Conservation (phyloP, 2,113 vertebrate genomes). For the Chaetorhynchus papuensis region DNA sequence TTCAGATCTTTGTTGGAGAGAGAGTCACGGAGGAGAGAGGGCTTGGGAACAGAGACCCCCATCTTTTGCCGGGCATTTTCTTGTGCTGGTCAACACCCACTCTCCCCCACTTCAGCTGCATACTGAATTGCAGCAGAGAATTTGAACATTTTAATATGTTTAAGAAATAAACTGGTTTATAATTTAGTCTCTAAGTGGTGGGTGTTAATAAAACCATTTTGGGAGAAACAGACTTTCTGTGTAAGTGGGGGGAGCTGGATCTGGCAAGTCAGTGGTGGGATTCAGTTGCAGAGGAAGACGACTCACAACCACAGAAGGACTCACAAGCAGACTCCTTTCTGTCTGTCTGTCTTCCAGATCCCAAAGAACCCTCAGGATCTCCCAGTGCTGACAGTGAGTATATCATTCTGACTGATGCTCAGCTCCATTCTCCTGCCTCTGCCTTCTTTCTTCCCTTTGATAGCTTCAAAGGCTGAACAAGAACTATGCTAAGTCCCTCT, state of each 20-base stretch:
- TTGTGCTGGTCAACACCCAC: neutral
- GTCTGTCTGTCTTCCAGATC: constrained; percentile 37
- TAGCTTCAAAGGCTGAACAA: neutral
- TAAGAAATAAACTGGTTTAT: neutral
- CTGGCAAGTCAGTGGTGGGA: neutral
- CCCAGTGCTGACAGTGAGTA: neutral
- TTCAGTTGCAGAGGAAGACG: neutral
- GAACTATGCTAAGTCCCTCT: neutral
- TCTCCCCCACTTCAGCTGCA: neutral
- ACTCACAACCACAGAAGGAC: neutral
- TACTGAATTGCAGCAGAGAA: neutral
- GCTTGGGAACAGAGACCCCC: neutral
- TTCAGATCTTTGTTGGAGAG: neutral
- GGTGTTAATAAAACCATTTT: neutral
- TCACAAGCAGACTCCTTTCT: neutral
- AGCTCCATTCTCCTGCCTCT: neutral
- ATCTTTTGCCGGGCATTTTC: neutral
- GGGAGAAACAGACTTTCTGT: neutral
- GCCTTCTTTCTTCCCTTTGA: neutral
- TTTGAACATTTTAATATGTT: neutral
- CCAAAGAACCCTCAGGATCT: neutral
- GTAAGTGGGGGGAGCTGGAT: neutral
- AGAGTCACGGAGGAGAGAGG: neutral
- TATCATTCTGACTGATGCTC: neutral
- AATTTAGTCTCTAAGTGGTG: neutral